Percentiles rank a stretch among this genome's conserved stretches.
Evolutionary conservation across 2,888 invertebrate genomes (phyloP).

Genomic region (Mechanitis mazaeus): DNA sequence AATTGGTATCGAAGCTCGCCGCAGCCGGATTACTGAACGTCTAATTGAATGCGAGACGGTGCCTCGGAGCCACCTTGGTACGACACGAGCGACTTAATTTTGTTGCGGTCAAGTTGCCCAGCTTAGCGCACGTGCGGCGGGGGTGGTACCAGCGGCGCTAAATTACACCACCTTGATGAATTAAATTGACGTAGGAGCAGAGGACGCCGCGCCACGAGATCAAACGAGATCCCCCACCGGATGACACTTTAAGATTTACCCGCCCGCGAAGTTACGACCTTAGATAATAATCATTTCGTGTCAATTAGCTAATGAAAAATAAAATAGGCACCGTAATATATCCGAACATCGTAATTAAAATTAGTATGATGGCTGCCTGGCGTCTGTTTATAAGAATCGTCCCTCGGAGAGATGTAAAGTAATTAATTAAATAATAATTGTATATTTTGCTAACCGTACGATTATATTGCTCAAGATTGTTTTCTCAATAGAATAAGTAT

Average conservation of each 20-base stretch:
- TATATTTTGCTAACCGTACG: too few species aligned
- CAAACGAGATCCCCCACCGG: conserved; percentile 54
- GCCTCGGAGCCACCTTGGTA: conserved; percentile 45
- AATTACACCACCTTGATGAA: conserved; percentile 64
- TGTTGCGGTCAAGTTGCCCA: conserved; percentile 68
- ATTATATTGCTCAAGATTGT: too few species aligned
- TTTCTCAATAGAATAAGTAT: too few species aligned
- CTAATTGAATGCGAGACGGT: conserved; percentile 75
- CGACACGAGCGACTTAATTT: conserved; percentile 56
- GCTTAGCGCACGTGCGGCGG: conserved; percentile 61
- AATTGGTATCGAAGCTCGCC: conserved; percentile 76
- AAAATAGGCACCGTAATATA: conserved; percentile 59
- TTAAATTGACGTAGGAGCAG: conserved; percentile 60
- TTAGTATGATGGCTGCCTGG: conserved; percentile 59
- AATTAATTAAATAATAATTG: too few species aligned
- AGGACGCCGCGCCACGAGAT: conserved; percentile 50
- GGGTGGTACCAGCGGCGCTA: conserved; percentile 37
- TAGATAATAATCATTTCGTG: conserved; percentile 70
- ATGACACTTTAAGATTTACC: conserved; percentile 54
- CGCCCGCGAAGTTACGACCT: conserved; percentile 59
- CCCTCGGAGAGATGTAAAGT: too few species aligned
- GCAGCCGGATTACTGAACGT: conserved; percentile 74
- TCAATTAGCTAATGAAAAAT: conserved; percentile 77
- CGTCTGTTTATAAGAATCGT: conserved; percentile 54
- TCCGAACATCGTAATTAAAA: conserved; percentile 60